Conservation (phyloP, 2,888 invertebrate genomes). For the Horisme vitalbata region DNA sequence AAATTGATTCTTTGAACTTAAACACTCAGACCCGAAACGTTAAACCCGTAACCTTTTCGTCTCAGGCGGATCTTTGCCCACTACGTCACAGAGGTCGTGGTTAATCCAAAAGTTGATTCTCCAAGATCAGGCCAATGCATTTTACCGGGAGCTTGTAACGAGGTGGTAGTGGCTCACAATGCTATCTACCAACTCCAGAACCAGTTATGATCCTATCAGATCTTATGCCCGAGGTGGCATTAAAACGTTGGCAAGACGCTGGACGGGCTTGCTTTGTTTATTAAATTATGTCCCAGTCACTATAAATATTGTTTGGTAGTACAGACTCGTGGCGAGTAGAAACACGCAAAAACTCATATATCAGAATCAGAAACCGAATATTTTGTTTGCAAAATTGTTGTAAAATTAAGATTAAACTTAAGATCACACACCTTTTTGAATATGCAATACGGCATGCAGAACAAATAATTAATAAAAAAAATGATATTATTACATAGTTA, state of each 20-base stretch:
- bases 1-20: too few species aligned
- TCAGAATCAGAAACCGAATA: too few species aligned
- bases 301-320: conserved; percentile 66
- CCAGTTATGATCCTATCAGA: conserved; percentile 81
- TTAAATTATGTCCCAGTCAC: conserved; percentile 80
- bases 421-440: too few species aligned
- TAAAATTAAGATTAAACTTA: too few species aligned
- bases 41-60: too few species aligned
- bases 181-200: conserved; percentile 74
- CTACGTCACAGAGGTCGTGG: too few species aligned
- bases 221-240: conserved; percentile 76
- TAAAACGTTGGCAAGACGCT: conserved; percentile 61
- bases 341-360: background rate
- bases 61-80: too few species aligned
- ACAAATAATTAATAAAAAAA: too few species aligned
- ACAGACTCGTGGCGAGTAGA: conserved; percentile 8
- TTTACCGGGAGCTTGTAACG: conserved; percentile 75
- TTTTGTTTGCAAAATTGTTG: too few species aligned
- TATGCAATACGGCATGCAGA: too few species aligned
- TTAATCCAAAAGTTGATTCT: conserved; percentile 5
- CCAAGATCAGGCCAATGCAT: conserved; percentile 38
- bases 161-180: conserved; percentile 77
- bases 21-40: too few species aligned
- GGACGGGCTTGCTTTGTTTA: conserved; percentile 76
- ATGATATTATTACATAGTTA: too few species aligned